Evolutionary conservation across 2,888 invertebrate species (phyloP), one percentile per base, ranked within the genome.

Genomic region (Poecilus cupreus): DNA sequence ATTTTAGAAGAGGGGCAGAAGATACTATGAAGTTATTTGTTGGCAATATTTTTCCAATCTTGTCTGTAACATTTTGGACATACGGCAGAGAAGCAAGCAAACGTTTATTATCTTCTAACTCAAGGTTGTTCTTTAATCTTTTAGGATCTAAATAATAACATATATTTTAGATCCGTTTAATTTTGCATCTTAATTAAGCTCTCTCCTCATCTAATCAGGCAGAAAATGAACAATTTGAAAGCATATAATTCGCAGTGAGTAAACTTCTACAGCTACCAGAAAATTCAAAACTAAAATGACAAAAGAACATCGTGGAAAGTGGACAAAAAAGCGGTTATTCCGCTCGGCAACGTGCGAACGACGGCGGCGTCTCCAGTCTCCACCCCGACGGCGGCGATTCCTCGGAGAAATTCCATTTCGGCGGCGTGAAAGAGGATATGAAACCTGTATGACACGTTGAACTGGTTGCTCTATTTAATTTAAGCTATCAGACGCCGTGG

Each of bases 361-460:
- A 60, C 60, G 24, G 26, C 13, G 13, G 8, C 24, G 26, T 6
- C 60, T 13, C 16, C 3, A 16, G 18, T 10, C 13, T 18, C 18
- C 11, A 8, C n/a, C 18, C 22, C 64, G 51, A 51, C 51, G 51
- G 43, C 51, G 51, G 43, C 51, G 51, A 51, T 68, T 32, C 64
- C 32, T 32, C 13, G 32, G 64, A 37, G 64, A 37, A 68, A 68
- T 68, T 68, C 64, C 64, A 68, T 68, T 68, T 37, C 10, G 60
- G 43, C 46, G 43, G 64, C 60, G 78, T 78, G 78, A 78, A 78
- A 78, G 43, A 64, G 78, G 60, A 60, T 78, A 78, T 78, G 60
- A 78, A 78, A 78, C 60, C 78, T 78, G 60, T 78, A 46, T 78
- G 78, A 78, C 78, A 78, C 64, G 37, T 39, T 78, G 78, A 78